A percentile compares a stretch with the other conserved stretches of the same genome.
Evolutionary conservation across 2,888 invertebrate genomes (phyloP).

Genomic region (Hyppa rectilinea): DNA sequence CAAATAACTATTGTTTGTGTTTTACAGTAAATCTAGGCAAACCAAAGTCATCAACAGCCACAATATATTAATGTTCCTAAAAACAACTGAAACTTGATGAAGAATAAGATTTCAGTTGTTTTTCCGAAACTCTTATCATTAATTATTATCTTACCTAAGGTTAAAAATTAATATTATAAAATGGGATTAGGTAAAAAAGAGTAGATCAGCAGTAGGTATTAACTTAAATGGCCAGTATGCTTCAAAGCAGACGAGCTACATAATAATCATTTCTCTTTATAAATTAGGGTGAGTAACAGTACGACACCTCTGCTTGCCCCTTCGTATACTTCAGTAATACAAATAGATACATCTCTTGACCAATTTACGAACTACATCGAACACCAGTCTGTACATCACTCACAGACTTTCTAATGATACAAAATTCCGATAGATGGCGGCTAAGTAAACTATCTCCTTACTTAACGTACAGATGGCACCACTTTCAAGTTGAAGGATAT

Average conservation of each 20-base stretch:
- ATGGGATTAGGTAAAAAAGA: neutral
- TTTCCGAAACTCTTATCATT: neutral
- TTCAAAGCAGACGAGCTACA: neutral
- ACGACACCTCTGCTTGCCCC: slow-evolving; percentile 1
- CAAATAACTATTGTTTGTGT: too few species aligned
- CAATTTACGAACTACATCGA: slow-evolving; percentile 23
- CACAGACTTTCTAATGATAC: neutral
- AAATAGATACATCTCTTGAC: slow-evolving; percentile 41
- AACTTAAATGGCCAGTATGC: neutral
- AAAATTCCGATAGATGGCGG: slow-evolving; percentile 45
- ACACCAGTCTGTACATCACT: neutral
- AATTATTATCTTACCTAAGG: neutral
- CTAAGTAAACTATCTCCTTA: neutral
- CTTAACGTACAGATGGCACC: slow-evolving; percentile 49
- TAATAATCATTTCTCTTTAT: neutral
- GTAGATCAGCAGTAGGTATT: neutral
- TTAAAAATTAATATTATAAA: neutral
- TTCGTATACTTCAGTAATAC: neutral
- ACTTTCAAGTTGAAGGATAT: neutral
- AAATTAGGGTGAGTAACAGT: neutral
- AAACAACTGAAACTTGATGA: neutral
- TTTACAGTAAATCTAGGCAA: neutral
- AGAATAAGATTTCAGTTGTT: neutral
- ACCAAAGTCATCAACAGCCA: neutral
- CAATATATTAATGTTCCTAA: neutral